phyloP scores from a whole-genome alignment of 2,113 vertebrate species.

The Cyphomyrus plagiostoma region DNA sequence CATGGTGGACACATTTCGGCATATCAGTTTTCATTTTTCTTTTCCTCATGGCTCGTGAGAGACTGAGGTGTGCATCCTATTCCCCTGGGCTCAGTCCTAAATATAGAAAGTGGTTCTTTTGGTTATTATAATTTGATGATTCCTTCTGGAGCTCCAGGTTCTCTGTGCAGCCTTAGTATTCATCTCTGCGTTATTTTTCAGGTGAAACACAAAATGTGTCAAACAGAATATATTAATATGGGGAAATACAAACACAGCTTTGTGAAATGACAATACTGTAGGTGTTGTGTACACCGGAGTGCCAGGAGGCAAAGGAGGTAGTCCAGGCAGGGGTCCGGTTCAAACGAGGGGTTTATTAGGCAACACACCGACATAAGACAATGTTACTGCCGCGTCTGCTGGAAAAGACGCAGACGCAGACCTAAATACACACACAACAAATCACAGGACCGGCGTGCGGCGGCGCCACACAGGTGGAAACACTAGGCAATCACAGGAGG shows the following conservation, averaged over 20 bases:
- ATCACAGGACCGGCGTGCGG: too few relatives aligned
- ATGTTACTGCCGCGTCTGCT: too few relatives aligned
- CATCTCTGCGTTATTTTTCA: background rate
- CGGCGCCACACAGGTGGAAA: too few relatives aligned
- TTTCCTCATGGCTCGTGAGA: background rate
- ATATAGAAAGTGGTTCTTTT: background rate
- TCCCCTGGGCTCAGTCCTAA: background rate
- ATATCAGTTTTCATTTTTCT: background rate
- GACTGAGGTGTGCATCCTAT: background rate
- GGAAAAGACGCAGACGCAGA: too few relatives aligned
- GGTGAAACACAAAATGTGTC: background rate
- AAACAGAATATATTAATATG: background rate
- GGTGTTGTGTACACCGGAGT: too few relatives aligned
- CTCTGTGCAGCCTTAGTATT: background rate
- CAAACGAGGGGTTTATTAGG: too few relatives aligned
- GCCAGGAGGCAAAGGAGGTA: too few relatives aligned
- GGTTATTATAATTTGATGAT: background rate
- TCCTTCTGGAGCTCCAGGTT: background rate
- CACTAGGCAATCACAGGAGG: too few relatives aligned
- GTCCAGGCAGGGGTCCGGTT: too few relatives aligned
- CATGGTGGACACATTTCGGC: background rate
- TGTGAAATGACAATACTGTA: background rate
- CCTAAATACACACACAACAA: too few relatives aligned
- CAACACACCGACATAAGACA: too few relatives aligned
- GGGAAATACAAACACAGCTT: background rate